Conservation (phyloP, 2,888 invertebrate genomes). For the Brachypalpus laphriformis region DNA sequence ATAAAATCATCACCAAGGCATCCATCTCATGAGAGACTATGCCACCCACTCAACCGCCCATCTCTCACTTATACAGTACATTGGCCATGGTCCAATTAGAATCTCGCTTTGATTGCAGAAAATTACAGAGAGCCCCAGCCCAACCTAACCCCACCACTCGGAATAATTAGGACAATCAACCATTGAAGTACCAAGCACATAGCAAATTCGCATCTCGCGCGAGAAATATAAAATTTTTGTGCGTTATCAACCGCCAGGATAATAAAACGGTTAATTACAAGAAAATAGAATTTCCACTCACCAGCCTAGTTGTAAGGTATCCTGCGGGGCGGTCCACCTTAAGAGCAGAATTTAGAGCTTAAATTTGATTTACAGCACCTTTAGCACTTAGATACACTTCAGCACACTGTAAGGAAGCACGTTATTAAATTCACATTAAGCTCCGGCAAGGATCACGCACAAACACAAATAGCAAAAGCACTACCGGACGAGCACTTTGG, state of each 20-base stretch:
- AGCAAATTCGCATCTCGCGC: background rate
- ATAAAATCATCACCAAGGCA: constrained; percentile 16
- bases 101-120: constrained; percentile 44
- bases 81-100: constrained; percentile 51
- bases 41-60: background rate
- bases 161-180: constrained; percentile 52
- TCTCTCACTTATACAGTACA: background rate
- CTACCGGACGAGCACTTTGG: constrained; percentile 40
- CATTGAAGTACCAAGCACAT: constrained; percentile 25
- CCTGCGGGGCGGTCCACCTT: constrained; percentile 36
- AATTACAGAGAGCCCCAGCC: constrained; percentile 2
- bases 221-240: background rate
- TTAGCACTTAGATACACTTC: constrained; percentile 25
- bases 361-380: constrained; percentile 54
- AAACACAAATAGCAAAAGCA: constrained; percentile 33
- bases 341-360: constrained; percentile 25
- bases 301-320: constrained; percentile 27
- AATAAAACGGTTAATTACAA: constrained; percentile 40
- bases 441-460: background rate
- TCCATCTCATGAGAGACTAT: background rate
- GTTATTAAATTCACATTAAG: constrained; percentile 62
- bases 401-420: constrained; percentile 14
- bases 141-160: background rate
- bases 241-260: background rate
- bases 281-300: constrained; percentile 61